phyloP scores from a whole-genome alignment of 2,113 vertebrate genomes.

The Sardina pilchardus region DNA sequence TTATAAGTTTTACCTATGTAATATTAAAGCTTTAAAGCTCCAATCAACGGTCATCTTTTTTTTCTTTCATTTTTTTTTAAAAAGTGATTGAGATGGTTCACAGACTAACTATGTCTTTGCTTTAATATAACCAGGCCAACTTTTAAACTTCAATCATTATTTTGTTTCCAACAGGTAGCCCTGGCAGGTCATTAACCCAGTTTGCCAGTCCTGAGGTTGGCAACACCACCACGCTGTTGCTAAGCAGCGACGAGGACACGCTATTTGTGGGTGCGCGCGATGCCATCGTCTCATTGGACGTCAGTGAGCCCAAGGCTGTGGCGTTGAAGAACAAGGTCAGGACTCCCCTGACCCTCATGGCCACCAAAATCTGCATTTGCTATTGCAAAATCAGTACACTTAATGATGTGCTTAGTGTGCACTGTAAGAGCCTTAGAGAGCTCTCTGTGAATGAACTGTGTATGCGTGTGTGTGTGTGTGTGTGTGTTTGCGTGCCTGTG shows the following conservation, averaged over 20 bases:
- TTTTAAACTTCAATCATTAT: not conserved
- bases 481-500: too few relatives aligned
- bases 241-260: slow-evolving; percentile 59
- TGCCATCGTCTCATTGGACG: slow-evolving; percentile 64
- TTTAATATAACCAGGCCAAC: not conserved
- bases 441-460: too few relatives aligned
- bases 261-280: slow-evolving; percentile 73
- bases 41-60: not conserved
- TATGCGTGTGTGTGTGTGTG: not conserved
- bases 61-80: not conserved
- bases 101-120: not conserved
- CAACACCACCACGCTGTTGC: slow-evolving; percentile 73
- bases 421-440: not conserved
- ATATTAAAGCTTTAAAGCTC: not conserved
- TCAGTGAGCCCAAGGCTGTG: slow-evolving; percentile 58
- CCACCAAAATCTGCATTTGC: not conserved
- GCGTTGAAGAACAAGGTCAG: slow-evolving; percentile 63
- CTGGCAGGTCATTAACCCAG: slow-evolving; percentile 58
- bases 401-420: not conserved
- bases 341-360: not conserved
- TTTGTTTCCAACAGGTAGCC: slow-evolving; percentile 55
- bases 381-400: not conserved
- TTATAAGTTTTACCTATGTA: not conserved
- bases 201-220: slow-evolving; percentile 56
- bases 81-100: not conserved